A percentile compares a stretch with the other conserved stretches of the same genome.
phyloP scores from a whole-genome alignment of 2,113 vertebrate species.

The Elephantulus edwardii region DNA sequence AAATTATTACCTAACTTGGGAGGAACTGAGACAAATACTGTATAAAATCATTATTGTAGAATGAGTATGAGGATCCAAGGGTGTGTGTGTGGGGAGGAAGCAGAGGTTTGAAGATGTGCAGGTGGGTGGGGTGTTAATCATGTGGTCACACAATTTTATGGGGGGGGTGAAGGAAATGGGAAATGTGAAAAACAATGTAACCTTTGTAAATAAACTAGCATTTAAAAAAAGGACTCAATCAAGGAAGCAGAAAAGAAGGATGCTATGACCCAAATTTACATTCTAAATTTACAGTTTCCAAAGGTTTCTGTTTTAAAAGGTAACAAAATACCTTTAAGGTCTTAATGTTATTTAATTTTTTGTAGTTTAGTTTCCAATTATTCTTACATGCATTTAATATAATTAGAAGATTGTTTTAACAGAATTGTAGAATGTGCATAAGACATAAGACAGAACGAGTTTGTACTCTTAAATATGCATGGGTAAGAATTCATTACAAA shows the following conservation, averaged over 20 bases:
- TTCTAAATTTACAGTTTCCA: not conserved
- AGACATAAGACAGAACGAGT: not conserved
- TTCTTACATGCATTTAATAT: not conserved
- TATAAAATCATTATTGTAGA: too few species aligned
- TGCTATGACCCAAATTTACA: not conserved
- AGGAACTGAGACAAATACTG: too few species aligned
- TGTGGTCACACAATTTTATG: too few species aligned
- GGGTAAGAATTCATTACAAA: not conserved
- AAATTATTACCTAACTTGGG: too few species aligned
- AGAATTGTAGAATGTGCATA: not conserved
- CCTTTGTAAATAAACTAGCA: too few species aligned
- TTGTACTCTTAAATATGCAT: not conserved
- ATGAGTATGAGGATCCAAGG: too few species aligned
- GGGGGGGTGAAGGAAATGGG: too few species aligned
- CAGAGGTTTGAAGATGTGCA: too few species aligned
- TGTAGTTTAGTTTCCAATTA: not conserved
- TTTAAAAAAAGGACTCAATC: not conserved
- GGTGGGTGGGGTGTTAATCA: too few species aligned
- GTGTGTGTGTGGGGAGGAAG: too few species aligned
- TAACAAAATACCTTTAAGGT: not conserved
- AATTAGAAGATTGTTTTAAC: constrained; percentile 10
- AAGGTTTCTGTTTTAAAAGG: not conserved
- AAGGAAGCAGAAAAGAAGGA: not conserved
- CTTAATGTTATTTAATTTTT: not conserved
- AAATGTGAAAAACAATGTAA: too few species aligned